Base-by-base conservation (phyloP, 2,797 vertebrate species). In the Premnoplex brunnescens region DNA sequence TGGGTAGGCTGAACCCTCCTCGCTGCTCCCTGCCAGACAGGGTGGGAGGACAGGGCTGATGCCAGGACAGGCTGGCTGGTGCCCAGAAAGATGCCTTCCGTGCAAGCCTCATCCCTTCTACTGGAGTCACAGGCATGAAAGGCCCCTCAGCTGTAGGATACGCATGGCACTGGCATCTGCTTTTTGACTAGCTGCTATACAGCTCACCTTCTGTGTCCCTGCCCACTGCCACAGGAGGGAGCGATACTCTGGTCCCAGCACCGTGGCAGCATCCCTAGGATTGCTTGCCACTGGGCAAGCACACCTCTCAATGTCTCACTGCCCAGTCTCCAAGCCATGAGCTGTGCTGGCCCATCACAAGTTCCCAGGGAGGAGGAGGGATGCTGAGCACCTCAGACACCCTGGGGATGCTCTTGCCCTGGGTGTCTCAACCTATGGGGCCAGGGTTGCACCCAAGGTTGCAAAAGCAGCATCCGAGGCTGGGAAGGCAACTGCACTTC, bases 401-500 rank as follows among this genome's bases (percentile, higher is more conserved):
- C 23, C 23, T 7, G 5, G 21, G 43, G 73, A 92, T 73, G 58
- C 23, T 88, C 59, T 48, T 37, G 7, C 46, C 54, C 27, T 66
- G 32, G 1, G 1, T 51, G 74, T 84, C 59, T 82, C 74, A 59
- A 23, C 21, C 32, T 55, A 37, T 1, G 2, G 41, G 76, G 39
- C 32, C 69, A 55, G 34, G 14, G 14, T 28, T 84, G 58, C 54
- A 68, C 56, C 37, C 14, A 2, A 81, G 49, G 55, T 23, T 92
- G 88, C 91, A 86, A 85, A 84, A 89, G 89, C 78, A 68, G 69
- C 24, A 11, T 67, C 80, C 3, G 16, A 79, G 69, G 41, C 74
- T 12, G 26, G 77, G 81, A 96, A 97, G 82, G 91, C 43, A 34
- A 96, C 68, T 89, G 93, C 69, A 97, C 93, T 97, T 96, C 96